Percentiles rank a stretch among this genome's conserved stretches.
These are phyloP conservation scores for Mustelus asterias DNA, from an alignment of 2,113 vertebrate species.

Conservation along the genomic window DNA sequence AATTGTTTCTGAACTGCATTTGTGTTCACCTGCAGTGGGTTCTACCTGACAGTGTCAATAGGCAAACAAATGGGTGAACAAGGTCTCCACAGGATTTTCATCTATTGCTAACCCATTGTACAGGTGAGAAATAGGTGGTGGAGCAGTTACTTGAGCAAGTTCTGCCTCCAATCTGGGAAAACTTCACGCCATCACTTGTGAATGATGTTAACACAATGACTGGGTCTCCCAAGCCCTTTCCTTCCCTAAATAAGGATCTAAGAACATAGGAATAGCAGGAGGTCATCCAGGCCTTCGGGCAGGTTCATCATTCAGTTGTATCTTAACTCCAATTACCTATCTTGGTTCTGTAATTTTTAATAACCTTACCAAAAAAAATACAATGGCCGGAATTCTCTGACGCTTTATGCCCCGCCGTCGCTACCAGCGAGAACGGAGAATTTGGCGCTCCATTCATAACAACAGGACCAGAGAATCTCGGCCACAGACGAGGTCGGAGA, in stretches of 20 bases:
- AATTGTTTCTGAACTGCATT: background rate
- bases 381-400: too few species aligned
- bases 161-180: background rate
- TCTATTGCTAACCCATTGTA: background rate
- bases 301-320: background rate
- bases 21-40: too few species aligned
- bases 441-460: too few species aligned
- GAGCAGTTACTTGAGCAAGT: background rate
- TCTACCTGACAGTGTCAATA: background rate
- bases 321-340: background rate
- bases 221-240: background rate
- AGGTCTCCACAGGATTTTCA: background rate
- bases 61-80: background rate
- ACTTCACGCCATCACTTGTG: background rate
- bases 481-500: too few species aligned
- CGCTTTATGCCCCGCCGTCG: too few species aligned
- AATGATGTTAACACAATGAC: background rate
- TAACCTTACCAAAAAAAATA: background rate
- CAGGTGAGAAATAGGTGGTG: background rate
- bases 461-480: too few species aligned
- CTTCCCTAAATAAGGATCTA: background rate
- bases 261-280: background rate
- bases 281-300: background rate
- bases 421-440: too few species aligned
- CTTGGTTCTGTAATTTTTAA: background rate